Conservation (phyloP, 1,140 invertebrate genomes). For the Formica selysi region DNA sequence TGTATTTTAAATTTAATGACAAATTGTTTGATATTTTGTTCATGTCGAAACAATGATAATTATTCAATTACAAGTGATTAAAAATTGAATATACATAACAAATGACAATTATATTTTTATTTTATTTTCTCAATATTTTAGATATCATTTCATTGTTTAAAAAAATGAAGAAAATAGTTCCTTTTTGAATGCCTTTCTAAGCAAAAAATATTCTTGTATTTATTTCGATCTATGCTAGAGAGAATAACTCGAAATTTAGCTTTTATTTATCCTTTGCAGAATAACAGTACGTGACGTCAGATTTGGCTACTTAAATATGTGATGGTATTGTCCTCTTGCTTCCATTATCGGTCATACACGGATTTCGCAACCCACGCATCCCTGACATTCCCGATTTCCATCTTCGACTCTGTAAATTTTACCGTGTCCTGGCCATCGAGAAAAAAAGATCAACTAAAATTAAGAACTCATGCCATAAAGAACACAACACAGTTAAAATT, state of each 20-base stretch:
- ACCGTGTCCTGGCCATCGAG: background rate
- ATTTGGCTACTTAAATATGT: constrained; percentile 4
- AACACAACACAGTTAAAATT: background rate
- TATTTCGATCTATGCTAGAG: background rate
- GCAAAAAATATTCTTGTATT: background rate
- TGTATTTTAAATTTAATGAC: background rate
- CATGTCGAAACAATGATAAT: background rate
- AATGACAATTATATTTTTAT: background rate
- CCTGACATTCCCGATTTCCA: constrained; percentile 38
- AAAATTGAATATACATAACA: background rate
- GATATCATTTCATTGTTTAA: too few relatives aligned
- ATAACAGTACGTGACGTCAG: background rate
- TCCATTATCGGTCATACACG: constrained; percentile 22
- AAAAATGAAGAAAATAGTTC: background rate
- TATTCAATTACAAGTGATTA: background rate
- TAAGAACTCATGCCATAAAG: constrained; percentile 29
- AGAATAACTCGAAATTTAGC: background rate
- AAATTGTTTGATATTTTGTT: background rate
- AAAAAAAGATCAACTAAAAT: constrained; percentile 40
- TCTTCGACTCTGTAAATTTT: constrained; percentile 20
- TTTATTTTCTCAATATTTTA: background rate
- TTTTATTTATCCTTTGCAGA: background rate
- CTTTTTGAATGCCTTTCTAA: background rate
- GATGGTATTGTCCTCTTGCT: constrained; percentile 4
- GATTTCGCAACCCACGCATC: constrained; percentile 58